Base-by-base conservation (phyloP, 2,888 invertebrate genomes). In the Andrena flavipes region DNA sequence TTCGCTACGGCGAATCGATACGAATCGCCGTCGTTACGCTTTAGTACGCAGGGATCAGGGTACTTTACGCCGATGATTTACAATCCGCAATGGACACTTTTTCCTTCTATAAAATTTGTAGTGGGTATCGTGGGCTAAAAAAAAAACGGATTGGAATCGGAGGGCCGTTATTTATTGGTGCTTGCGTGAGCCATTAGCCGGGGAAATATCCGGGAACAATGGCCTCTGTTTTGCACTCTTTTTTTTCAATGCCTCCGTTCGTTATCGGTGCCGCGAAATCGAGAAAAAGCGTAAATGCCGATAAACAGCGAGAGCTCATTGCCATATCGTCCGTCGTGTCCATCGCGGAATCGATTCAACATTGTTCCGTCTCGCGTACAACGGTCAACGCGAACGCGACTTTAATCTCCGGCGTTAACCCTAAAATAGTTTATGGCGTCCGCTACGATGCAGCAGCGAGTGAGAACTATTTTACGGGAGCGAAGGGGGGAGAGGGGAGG, bases 131-230 rank as follows among this genome's bases (percentile, higher is more conserved):
- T 26, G 29, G 10, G 35, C 54, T n/a, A 49, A 79, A 16, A 42
- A 79, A 42, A 42, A 79, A 79, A 79, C 59, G 69, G 48, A 54
- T 69, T 70, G 59, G 64, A 69, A 75, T 62, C 65, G n/a, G 30
- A 33, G 23, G 23, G 49, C 49, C 35, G 70, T 79, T 69, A 81
- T 81, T 79, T 73, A 81, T 79, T 51, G 69, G 20, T 54, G 56
- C 13, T 69, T n/a, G 69, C 65, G 59, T 29, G 69, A 59, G 33
- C 73, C 72, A 69, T 81, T 81, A 73, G 72, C 69, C 73, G 42
- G 64, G 69, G 79, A 81, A 81, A 79, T 79, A 79, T 81, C 80
- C 73, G 73, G 69, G 72, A 69, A 80, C 80, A 77, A 77, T 77
- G 71, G 62, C 16, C 33, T 30, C 51, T 48, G 4, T 16, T 10